Base-by-base conservation (phyloP, 2,888 invertebrate genomes). In the Parnassius orleans region DNA sequence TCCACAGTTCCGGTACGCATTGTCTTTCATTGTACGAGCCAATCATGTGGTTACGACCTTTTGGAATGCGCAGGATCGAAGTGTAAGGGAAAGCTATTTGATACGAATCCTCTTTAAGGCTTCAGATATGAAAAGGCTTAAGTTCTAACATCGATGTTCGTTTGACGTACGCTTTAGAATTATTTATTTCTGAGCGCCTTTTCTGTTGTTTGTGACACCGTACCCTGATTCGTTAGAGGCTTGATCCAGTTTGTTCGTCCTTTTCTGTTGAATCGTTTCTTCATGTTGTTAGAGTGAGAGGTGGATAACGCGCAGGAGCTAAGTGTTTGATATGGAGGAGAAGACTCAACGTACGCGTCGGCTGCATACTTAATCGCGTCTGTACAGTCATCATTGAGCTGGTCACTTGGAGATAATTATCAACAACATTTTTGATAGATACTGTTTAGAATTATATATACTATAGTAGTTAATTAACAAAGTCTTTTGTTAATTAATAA, bases 11-110 rank as follows among this genome's bases (percentile, higher is more conserved):
- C 90, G 90, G 90, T 84, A 84, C 81, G 82, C 83, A 85, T 85
- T 83, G 88, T 84, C 86, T 85, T 81, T 77, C 84, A 75, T 77
- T 72, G 83, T 84, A 84, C 78, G 80, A 74, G 75, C 72, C 71
- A 75, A 74, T 69, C 69, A 72, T 68, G 78, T 68, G 82, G 79
- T 83, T 91, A 79, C 77, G 84, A 80, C 86, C 80, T 90, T 89
- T 80, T 77, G 75, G 70, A 74, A 69, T 70, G 71, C 70, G 74
- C 72, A 72, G 75, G 72, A 72, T 74, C 70, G 72, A 78, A 84
- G 83, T 77, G 86, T 85, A 86, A 91, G 90, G 92, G 91, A 92
- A 92, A 91, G 91, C 90, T 87, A 87, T 88, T 85, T 86, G 88
- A 87, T 87, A 83, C 83, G 84, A 80, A 87, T 89, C 88, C 90